These are phyloP conservation scores for Atherinomorus stipes DNA, from an alignment of 2,113 vertebrate species.

Conservation along the genomic window DNA sequence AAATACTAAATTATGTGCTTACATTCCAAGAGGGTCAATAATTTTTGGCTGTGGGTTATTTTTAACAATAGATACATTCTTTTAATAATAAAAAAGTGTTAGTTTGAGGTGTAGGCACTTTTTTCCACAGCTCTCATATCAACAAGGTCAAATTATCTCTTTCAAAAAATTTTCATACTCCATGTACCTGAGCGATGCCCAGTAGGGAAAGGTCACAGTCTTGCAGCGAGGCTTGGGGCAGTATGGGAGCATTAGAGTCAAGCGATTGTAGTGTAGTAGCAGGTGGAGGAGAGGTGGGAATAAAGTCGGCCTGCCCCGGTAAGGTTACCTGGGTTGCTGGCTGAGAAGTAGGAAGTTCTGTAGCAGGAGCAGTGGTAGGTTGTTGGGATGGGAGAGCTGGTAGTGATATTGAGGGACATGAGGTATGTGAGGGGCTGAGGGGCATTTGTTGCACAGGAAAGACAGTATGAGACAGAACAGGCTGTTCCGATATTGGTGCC, in stretches of 20 bases:
- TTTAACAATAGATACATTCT: background rate
- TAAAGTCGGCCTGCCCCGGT: conserved; percentile 63
- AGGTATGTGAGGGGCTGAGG: conserved; percentile 72
- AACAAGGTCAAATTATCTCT: conserved; percentile 11
- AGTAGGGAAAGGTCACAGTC: conserved; percentile 82
- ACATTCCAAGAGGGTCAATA: background rate
- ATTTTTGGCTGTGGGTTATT: background rate
- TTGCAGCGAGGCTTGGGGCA: conserved; percentile 79
- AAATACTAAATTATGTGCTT: background rate
- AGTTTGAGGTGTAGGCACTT: conserved; percentile 27
- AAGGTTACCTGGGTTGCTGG: conserved; percentile 70
- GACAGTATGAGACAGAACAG: conserved; percentile 53
- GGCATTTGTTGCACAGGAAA: conserved; percentile 72
- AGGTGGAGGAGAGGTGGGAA: conserved; percentile 74
- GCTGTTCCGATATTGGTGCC: conserved; percentile 44
- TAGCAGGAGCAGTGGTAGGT: conserved; percentile 58
- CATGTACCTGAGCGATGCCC: conserved; percentile 83
- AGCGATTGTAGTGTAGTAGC: conserved; percentile 74
- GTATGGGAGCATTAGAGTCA: conserved; percentile 79
- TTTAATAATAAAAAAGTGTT: conserved; percentile 37
- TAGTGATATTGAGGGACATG: conserved; percentile 65
- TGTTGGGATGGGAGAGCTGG: conserved; percentile 67
- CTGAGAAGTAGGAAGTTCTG: conserved; percentile 70
- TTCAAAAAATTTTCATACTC: conserved; percentile 48
- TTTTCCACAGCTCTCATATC: conserved; percentile 28